Base-by-base conservation (phyloP, 1,140 invertebrate genomes). In the Diachasma alloeum region DNA sequence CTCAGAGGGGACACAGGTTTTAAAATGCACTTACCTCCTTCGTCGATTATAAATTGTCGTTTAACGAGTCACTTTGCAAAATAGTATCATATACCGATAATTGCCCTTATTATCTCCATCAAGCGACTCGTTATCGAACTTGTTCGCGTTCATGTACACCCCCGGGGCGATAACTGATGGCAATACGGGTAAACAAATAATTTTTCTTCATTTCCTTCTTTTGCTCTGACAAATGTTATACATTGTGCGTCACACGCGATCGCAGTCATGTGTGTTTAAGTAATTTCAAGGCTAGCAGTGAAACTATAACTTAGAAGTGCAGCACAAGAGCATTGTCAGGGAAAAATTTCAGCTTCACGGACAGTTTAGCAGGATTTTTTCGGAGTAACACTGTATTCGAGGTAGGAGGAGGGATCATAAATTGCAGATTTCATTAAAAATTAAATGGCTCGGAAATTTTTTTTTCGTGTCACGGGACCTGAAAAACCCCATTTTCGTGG, bases 211-310 rank as follows among this genome's bases (percentile, higher is more conserved):
- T 63, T 24, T 63, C 19, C 59, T 26, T 31, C 6, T 9, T 63
- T 63, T 19, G 48, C 6, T 53, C 4, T 17, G 19, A 56, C 48
- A 13, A 63, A 63, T 63, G 59, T 26, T 24, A 15, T 26, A 24
- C 11, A 11, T 10, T 63, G 24, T 67, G 56, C 42, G 39, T n/a
- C 19, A 72, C 24, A 48, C 42, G 59, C 36, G 72, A 75, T 66
- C 66, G 78, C 78, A 72, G 79, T 87, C 15, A 53, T n/a, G 48
- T n/a, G 48, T 42, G 3, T 11, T 42, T 42, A 31, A 2, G 39
- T 42, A 2, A 42, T 42, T 42, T 42, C 13, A 13, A 11, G 39
- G 9, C 31, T 31, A 31, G 31, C 2, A 31, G 31, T 2, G 31
- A 31, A 31, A 31, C 2, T 31, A 6, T 2, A 31, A 6, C 2